Base-by-base conservation (phyloP, 2,888 invertebrate genomes). In the Temnothorax unifasciatus region DNA sequence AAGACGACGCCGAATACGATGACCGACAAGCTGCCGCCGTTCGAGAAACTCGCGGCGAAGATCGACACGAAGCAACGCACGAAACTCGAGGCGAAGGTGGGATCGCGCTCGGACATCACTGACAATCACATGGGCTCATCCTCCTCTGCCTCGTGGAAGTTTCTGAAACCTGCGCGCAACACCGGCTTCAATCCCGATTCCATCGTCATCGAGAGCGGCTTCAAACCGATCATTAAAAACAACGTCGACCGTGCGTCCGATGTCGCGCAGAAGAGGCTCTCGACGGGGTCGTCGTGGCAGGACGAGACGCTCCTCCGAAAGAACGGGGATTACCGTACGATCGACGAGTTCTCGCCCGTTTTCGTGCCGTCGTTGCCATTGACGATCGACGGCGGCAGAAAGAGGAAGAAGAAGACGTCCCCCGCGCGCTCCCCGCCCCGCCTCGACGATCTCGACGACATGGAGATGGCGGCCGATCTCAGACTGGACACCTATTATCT, bases 131-230 rank as follows among this genome's bases (percentile, higher is more conserved):
- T 63, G 18, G 66, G 57, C 0, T 34, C 86, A 0, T 54, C 52
- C 21, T 21, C 86, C 0, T 41, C 41, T 8, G 21, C 86, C 0
- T 38, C 71, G 9, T 68, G 77, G 71, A 79, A 15, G 38, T 6
- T 71, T 8, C 47, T 92, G 71, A 92, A 92, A 52, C 93, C 93
- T 4, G 97, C 97, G 0, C 94, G 96, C 0, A 97, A 97, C 90
- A 97, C 97, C 1, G 97, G 98, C 0, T 98, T 98, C 90, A 97
- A 97, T 93, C 98, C 98, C 0, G 97, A 97, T 89, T 97, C 97
- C 0, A 97, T 98, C 6, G 97, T 98, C 0, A 97, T 98, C 18
- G 98, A 98, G 95, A 97, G 97, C 83, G 98, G 98, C 0, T 98
- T 98, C 92, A 97, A 97, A 88, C 98, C 98, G 0, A 98, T 98